Conservation (phyloP, 2,797 vertebrate genomes). For the Labeo calbasu region DNA sequence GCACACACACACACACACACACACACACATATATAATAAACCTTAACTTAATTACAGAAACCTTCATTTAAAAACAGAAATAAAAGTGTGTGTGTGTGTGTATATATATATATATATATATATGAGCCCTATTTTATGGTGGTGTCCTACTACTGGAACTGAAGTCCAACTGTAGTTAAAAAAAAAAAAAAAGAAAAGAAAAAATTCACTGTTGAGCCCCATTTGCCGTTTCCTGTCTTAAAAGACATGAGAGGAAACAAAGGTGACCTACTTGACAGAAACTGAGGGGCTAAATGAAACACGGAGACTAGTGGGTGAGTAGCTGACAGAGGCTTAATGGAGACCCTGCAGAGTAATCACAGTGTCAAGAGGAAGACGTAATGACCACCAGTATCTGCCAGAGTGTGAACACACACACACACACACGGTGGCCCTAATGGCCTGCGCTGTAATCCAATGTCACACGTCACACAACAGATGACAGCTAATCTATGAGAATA, state of each 20-base stretch:
- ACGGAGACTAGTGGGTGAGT: conserved; percentile 6
- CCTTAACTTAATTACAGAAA: too few species aligned
- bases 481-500: conserved; percentile 39
- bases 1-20: too few species aligned
- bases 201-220: background rate
- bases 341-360: conserved; percentile 38
- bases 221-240: background rate
- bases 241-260: conserved; percentile 18
- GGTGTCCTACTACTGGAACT: too few species aligned
- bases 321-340: conserved; percentile 37
- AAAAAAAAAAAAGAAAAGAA: background rate
- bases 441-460: conserved; percentile 30
- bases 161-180: background rate
- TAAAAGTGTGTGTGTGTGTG: fast-evolving
- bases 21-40: too few species aligned
- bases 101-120: too few species aligned
- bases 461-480: conserved; percentile 17
- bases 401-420: background rate
- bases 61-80: too few species aligned
- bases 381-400: conserved; percentile 28
- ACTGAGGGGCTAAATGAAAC: conserved; percentile 9
- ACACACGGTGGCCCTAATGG: background rate
- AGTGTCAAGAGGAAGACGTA: conserved; percentile 35
- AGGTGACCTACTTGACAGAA: conserved; percentile 14
- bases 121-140: too few species aligned